phyloP scores from a whole-genome alignment of 2,113 vertebrate genomes.

The Bos taurus region DNA sequence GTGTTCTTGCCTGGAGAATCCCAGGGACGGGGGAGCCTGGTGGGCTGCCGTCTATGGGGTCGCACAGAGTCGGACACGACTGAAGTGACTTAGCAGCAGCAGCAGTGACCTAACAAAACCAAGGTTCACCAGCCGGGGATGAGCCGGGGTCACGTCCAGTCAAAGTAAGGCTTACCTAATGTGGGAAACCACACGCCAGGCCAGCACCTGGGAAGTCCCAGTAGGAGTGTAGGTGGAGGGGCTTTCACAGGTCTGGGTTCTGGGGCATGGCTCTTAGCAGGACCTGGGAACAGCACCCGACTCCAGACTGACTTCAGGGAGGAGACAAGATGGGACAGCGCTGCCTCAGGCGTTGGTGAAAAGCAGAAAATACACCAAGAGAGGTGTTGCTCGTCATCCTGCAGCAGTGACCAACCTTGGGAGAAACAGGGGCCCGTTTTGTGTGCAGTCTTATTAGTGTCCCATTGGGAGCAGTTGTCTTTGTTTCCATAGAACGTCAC shows the following conservation, averaged over 20 bases:
- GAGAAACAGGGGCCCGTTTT: neutral
- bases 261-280: neutral
- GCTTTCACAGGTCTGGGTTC: neutral
- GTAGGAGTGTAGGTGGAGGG: neutral
- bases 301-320: neutral
- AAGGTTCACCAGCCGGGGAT: neutral
- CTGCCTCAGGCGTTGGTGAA: neutral
- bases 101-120: too few relatives aligned
- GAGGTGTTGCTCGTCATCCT: neutral
- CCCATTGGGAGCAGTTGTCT: neutral
- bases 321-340: neutral
- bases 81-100: too few relatives aligned
- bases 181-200: fast-evolving
- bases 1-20: too few relatives aligned
- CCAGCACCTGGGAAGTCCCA: neutral
- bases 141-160: neutral
- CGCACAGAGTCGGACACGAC: too few relatives aligned
- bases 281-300: neutral
- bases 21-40: too few relatives aligned
- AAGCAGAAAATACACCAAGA: neutral
- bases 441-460: neutral
- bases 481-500: neutral
- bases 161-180: neutral
- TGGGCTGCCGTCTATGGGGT: too few relatives aligned
- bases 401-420: neutral